Percentiles rank a stretch among this genome's conserved stretches.
Conservation (phyloP, 2,113 vertebrate species). For the Entosphenus tridentatus region DNA sequence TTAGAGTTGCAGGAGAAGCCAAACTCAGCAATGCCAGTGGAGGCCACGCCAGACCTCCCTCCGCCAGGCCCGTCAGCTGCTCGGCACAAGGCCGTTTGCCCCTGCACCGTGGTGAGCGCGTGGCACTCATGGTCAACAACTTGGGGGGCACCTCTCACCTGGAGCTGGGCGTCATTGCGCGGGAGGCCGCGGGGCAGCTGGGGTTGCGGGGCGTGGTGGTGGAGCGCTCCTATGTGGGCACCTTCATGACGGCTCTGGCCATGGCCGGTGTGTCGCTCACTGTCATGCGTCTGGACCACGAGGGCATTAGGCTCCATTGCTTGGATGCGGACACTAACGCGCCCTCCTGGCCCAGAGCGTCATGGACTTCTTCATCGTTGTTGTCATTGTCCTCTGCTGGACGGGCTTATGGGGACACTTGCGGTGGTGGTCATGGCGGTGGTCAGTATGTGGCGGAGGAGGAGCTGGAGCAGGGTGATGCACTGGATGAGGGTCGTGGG, state of each 20-base stretch:
- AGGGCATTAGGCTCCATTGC: no score
- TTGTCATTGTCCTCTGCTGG: no score
- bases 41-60: no score
- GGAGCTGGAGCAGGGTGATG: no score
- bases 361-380: no score
- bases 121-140: conserved; percentile 71
- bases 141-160: conserved; percentile 63
- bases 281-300: conserved; percentile 29
- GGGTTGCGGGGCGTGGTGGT: conserved; percentile 39
- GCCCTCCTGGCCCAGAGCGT: neutral
- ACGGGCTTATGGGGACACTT: no score
- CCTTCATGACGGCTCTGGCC: conserved; percentile 78
- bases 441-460: no score
- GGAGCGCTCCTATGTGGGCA: conserved; percentile 41
- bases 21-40: no score
- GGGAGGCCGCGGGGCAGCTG: conserved; percentile 27
- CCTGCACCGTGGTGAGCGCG: conserved; percentile 26
- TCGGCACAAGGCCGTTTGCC: neutral
- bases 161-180: conserved; percentile 53
- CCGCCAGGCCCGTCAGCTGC: no score
- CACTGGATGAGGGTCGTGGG: no score
- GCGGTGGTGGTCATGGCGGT: no score
- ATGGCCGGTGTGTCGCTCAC: conserved; percentile 72
- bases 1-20: no score
- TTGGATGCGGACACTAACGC: conserved; percentile 2